Percentiles rank a stretch among this genome's conserved stretches.
These are phyloP conservation scores for Pyrgilauda ruficollis DNA, from an alignment of 2,113 vertebrate species.

Conservation along the genomic window DNA sequence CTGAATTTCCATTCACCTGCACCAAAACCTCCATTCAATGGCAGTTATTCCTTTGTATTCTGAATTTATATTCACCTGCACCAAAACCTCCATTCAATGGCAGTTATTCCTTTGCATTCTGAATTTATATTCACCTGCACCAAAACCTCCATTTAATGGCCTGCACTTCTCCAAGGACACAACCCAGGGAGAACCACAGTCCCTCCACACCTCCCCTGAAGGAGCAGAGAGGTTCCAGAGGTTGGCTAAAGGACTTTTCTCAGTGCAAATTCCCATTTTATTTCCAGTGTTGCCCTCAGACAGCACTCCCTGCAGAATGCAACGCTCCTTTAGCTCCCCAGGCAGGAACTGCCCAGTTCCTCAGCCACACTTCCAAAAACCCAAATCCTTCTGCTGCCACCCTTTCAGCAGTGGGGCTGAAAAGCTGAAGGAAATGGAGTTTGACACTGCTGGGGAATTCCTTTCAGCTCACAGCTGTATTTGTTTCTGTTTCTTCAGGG, in stretches of 20 bases:
- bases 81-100: too few relatives aligned
- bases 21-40: too few relatives aligned
- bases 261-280: neutral
- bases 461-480: too few relatives aligned
- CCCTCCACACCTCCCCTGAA: neutral
- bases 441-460: neutral
- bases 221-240: neutral
- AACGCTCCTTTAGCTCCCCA: neutral
- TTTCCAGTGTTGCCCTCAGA: neutral
- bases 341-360: accelerated
- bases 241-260: accelerated
- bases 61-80: too few relatives aligned
- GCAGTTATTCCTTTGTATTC: too few relatives aligned
- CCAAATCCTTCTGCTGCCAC: accelerated
- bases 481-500: too few relatives aligned
- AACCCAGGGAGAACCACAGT: neutral
- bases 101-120: too few relatives aligned
- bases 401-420: too few relatives aligned
- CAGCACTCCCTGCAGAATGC: neutral
- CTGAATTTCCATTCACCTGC: too few relatives aligned
- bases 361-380: accelerated
- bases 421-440: neutral
- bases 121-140: too few relatives aligned
- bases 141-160: accelerated
- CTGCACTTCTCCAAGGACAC: neutral